Conservation (phyloP, 2,888 invertebrate species). For the Diloba caeruleocephala region DNA sequence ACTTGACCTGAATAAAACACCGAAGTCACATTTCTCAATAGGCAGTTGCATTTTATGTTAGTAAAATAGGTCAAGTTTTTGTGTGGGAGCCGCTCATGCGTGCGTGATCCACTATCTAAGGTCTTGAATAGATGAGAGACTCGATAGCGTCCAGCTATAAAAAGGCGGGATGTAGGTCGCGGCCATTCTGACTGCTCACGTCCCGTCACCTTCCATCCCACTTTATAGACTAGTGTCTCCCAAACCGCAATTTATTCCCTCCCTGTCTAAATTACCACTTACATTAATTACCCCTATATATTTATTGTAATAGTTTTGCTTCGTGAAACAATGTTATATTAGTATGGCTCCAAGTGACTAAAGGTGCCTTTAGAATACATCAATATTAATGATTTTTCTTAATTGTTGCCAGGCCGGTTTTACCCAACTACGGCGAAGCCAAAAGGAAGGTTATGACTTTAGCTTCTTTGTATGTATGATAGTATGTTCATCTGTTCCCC, state of each 20-base stretch:
- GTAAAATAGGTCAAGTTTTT: constrained; percentile 79
- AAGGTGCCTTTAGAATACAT: too few relatives aligned
- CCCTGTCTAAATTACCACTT: constrained; percentile 64
- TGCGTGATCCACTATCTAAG: constrained; percentile 83
- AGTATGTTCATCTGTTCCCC: too few relatives aligned
- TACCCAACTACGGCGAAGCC: too few relatives aligned
- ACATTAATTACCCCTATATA: constrained; percentile 68
- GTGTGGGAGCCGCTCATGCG: constrained; percentile 72
- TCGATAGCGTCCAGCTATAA: constrained; percentile 85
- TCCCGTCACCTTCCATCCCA: constrained; percentile 78
- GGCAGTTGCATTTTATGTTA: constrained; percentile 67
- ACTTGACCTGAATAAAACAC: constrained; percentile 56
- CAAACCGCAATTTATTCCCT: constrained; percentile 80
- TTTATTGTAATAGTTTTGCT: constrained; percentile 62
- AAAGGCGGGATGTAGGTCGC: constrained; percentile 81
- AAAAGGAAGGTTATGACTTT: too few relatives aligned
- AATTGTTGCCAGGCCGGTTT: too few relatives aligned
- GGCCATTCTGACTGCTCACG: constrained; percentile 63
- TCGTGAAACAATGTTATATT: constrained; percentile 44
- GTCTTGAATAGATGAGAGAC: constrained; percentile 80
- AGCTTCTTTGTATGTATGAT: too few relatives aligned
- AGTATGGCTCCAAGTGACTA: constrained; percentile 9
- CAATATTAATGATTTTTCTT: too few relatives aligned
- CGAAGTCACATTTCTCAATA: constrained; percentile 61
- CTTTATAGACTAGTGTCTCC: constrained; percentile 80